Conservation (phyloP, 2,888 invertebrate genomes). For the Agrochola circellaris region DNA sequence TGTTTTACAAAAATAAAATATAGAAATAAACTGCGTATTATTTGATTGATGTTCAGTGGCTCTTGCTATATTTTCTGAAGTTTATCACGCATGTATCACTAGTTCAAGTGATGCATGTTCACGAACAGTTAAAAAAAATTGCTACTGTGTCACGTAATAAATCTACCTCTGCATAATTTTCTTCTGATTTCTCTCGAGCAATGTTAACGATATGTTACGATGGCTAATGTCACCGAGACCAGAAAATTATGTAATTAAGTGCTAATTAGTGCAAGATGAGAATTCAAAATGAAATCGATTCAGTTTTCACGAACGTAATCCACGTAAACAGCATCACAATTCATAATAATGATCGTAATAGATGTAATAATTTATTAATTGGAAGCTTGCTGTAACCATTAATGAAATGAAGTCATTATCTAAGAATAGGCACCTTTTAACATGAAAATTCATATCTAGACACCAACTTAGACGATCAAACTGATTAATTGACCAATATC, state of each 20-base stretch:
- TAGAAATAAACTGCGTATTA: conserved; percentile 40
- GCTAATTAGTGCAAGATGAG: conserved; percentile 38
- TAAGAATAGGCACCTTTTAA: background rate
- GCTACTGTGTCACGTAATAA: conserved; percentile 74
- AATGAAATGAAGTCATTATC: background rate
- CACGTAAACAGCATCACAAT: background rate
- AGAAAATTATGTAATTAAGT: conserved; percentile 64
- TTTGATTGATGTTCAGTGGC: conserved; percentile 27
- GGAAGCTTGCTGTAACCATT: background rate
- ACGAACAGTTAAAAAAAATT: conserved; percentile 65
- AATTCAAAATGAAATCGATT: conserved; percentile 43
- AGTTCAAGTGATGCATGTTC: conserved; percentile 29
- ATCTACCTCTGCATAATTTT: conserved; percentile 64
- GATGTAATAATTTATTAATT: conserved; percentile 23
- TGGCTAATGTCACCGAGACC: conserved; percentile 66
- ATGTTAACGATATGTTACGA: conserved; percentile 72
- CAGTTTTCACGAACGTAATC: conserved; percentile 29
- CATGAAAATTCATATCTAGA: conserved; percentile 3
- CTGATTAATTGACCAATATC: background rate
- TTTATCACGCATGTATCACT: conserved; percentile 16
- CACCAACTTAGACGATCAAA: background rate
- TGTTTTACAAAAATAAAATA: conserved; percentile 67
- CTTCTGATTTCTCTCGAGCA: conserved; percentile 76
- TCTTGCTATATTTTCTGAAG: conserved; percentile 13
- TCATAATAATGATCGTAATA: conserved; percentile 9